Evolutionary conservation across 2,888 invertebrate genomes (phyloP).

Genomic region (Drosophila mulleri): DNA sequence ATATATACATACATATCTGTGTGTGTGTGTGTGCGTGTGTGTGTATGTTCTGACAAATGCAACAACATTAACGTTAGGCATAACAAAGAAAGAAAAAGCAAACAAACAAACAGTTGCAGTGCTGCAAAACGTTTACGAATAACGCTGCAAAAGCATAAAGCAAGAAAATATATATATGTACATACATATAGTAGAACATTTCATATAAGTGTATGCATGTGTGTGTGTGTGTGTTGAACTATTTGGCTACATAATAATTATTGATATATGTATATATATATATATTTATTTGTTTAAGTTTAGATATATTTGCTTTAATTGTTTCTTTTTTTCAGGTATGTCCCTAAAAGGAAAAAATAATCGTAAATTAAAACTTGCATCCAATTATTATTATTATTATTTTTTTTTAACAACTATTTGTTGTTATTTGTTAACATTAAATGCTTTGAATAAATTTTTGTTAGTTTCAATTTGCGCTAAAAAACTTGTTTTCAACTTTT

Average conservation of each 20-base stretch:
- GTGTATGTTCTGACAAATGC: slow-evolving; percentile 37
- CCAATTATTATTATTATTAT: background rate
- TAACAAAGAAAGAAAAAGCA: slow-evolving; percentile 42
- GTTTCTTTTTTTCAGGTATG: slow-evolving; percentile 16
- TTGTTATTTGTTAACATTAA: slow-evolving; percentile 44
- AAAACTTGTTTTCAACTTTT: slow-evolving; percentile 26
- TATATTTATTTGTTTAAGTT: background rate
- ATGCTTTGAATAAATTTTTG: slow-evolving; percentile 46
- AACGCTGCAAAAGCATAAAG: slow-evolving; percentile 44
- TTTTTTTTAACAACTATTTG: slow-evolving; percentile 27
- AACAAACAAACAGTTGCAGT: slow-evolving; percentile 19
- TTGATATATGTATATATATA: slow-evolving; percentile 8
- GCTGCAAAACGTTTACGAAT: slow-evolving; percentile 41
- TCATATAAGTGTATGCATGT: slow-evolving; percentile 6
- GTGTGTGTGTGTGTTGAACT: slow-evolving; percentile 29
- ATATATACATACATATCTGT: slow-evolving; percentile 5
- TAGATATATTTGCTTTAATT: slow-evolving; percentile 19
- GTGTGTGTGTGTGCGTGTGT: background rate
- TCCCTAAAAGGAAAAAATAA: slow-evolving; percentile 24
- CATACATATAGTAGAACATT: slow-evolving; percentile 5
- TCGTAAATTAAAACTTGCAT: slow-evolving; percentile 2
- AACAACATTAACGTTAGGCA: slow-evolving; percentile 51
- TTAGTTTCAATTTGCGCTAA: slow-evolving; percentile 53
- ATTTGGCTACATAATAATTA: slow-evolving; percentile 47
- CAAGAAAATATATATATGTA: slow-evolving; percentile 14